A percentile compares a stretch with the other conserved stretches of the same genome.
Evolutionary conservation across 1,140 invertebrate genomes (phyloP).

Genomic region (Cephus cinctus): DNA sequence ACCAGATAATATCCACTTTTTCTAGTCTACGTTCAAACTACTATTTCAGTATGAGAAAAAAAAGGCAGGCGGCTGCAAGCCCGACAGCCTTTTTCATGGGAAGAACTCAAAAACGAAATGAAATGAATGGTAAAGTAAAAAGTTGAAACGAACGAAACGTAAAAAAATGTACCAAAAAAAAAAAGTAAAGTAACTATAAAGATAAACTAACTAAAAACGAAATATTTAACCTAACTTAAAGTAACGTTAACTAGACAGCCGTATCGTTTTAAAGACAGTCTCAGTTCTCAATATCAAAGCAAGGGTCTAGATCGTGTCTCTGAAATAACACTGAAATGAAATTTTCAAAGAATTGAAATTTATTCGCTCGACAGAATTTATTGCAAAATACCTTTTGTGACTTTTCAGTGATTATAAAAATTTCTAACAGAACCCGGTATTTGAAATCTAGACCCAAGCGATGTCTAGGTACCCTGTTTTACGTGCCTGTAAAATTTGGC

Average conservation of each 20-base stretch:
- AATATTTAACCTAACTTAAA: conserved; percentile 1
- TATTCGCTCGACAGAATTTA: no score
- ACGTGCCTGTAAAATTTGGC: conserved; percentile 1
- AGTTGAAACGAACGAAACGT: conserved; percentile 12
- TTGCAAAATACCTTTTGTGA: no score
- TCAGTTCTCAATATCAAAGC: background rate
- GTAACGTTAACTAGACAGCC: background rate
- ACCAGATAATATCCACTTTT: no score
- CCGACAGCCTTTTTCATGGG: no score
- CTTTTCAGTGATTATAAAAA: no score
- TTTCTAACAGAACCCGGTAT: background rate
- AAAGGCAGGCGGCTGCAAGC: conserved; percentile 11
- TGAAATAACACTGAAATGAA: background rate
- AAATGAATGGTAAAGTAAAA: conserved; percentile 5
- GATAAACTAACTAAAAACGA: conserved; percentile 14
- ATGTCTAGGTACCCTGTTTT: no score
- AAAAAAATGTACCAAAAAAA: conserved; percentile 21
- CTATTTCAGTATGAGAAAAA: conserved; percentile 15
- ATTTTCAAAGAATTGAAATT: no score
- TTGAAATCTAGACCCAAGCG: no score
- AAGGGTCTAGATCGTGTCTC: no score
- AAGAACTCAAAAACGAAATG: conserved; percentile 11
- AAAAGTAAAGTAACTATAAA: conserved; percentile 15
- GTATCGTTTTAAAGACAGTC: background rate
- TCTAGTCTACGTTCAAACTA: no score